Base-by-base conservation (phyloP, 2,888 invertebrate species). In the Marronus borbonicus region DNA sequence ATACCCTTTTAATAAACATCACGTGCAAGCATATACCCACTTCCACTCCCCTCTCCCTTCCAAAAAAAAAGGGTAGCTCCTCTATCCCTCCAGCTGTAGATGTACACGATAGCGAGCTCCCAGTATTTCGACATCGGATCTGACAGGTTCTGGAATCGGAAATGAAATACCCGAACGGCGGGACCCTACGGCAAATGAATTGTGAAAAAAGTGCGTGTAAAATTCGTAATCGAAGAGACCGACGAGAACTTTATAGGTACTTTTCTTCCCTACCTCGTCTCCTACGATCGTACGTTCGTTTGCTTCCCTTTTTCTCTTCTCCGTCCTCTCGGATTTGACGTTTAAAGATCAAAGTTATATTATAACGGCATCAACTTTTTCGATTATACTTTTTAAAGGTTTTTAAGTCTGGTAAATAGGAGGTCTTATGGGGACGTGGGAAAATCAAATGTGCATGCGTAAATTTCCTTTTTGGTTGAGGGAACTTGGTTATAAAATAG, bases 71-170 rank as follows among this genome's bases (percentile, higher is more conserved):
- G 20, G 65, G 44, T 17, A 20, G 39, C 65, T 3, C 44, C 2
- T 20, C 39, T 66, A 31, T 64, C 44, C 44, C 49, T 10, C 49
- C 12, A 5, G 14, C 7, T n/a, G 14, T 50, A 68, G 24, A 68
- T 28, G 24, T 28, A 68, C 17, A 68, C 50, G 20, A 20, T 28
- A n/a, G 20, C 55, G 50, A 28, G 28, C 50, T n/a, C 28, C 50
- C 20, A 28, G 17, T 44, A 58, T 72, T 72, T 72, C 72, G 72
- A 72, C 72, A 72, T 72, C 60, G 58, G 72, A 58, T 58, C 72
- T 72, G 72, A 72, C 72, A 72, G 72, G 72, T 72, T 72, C 72
- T 39, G 72, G 44, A 72, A 72, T 72, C 72, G 72, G 72, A 72
- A 72, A 72, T 72, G 72, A 72, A 72, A 72, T 72, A 72, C 39